Evolutionary conservation across 2,113 vertebrate species (phyloP), one percentile per base, ranked within the genome.

Genomic region (Haliaeetus leucogaster): DNA sequence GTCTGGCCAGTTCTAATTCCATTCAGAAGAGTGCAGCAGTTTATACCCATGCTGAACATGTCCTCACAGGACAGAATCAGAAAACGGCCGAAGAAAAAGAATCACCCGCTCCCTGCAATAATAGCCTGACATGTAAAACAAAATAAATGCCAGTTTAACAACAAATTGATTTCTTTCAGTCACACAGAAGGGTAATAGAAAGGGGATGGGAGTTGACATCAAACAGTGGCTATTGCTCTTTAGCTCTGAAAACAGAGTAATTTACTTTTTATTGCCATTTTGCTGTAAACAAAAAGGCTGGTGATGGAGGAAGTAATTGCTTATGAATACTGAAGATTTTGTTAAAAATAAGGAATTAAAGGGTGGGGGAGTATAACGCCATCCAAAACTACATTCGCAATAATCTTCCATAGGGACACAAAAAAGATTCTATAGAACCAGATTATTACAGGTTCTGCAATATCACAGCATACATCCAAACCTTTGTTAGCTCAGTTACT

Each of bases 21-120:
- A 86, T 38, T 89, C 94, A 95, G 92, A 59, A 95, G 92, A 92
- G 92, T 67, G 96, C 95, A 96, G 96, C 94, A 90, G 66, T 40
- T 66, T 13, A 42, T 66, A 77, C 55, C 42, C 15, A 13, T 26
- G 47, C 27, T 83, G 71, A 81, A 70, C 13, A 10, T 11, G 40
- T 78, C 38, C 70, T 91, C 36, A 56, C 27, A 92, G 68, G 48
- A 36, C 34, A 76, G 56, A 43, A 47, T 52, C 38, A 52, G 76
- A 78, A 79, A 93, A 84, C 5, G 8, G 47, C 66, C 30, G 4
- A 18, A 29, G 48, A 36, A 26, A 9, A n/a, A 50, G 23, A 23
- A 22, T 72, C 59, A 78, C 36, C 43, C 26, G 14, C 61, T 95
- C 56, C 16, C 43, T 81, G 67, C 52, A 79, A 32, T 70, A 90